A percentile compares a stretch with the other conserved stretches of the same genome.
phyloP scores from a whole-genome alignment of 2,113 vertebrate genomes.

The Rhynchopsitta pachyrhyncha region DNA sequence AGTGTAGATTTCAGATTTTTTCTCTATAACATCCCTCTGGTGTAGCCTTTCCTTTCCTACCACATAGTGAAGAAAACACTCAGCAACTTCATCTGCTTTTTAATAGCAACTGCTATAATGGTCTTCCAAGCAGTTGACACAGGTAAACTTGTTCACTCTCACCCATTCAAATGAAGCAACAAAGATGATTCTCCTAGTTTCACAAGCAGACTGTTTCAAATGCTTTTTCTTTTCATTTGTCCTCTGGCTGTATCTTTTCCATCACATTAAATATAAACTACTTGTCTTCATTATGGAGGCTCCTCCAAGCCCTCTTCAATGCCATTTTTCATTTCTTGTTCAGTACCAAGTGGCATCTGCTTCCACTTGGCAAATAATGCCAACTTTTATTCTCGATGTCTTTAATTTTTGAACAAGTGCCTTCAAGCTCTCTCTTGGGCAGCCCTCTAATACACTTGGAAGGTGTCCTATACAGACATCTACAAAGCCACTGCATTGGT shows the following conservation, averaged over 20 bases:
- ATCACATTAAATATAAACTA: conserved; percentile 27
- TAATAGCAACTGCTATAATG: not conserved
- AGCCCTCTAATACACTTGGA: not conserved
- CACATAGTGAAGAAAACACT: not conserved
- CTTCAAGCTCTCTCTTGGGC: not conserved
- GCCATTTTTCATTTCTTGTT: conserved; percentile 38
- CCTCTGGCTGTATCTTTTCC: conserved; percentile 22
- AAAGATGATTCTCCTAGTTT: not conserved
- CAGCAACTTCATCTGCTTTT: not conserved
- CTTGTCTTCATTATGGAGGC: conserved; percentile 38
- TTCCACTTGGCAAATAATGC: conserved; percentile 35
- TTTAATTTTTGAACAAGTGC: not conserved
- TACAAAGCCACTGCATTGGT: not conserved
- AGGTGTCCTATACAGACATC: not conserved
- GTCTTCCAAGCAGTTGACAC: not conserved
- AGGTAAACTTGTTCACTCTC: not conserved
- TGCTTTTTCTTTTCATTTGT: conserved; percentile 16
- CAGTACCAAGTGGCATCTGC: conserved; percentile 38
- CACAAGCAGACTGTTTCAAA: not conserved
- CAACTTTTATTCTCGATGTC: not conserved
- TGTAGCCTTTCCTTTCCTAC: not conserved
- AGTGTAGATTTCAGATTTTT: not conserved
- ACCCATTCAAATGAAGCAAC: conserved; percentile 23
- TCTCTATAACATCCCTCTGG: not conserved
- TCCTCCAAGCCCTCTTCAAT: conserved; percentile 21